These are phyloP conservation scores for Diadema setosum DNA, from an alignment of 35 echinoderm and acorn worm genomes.

Conservation along the genomic window DNA sequence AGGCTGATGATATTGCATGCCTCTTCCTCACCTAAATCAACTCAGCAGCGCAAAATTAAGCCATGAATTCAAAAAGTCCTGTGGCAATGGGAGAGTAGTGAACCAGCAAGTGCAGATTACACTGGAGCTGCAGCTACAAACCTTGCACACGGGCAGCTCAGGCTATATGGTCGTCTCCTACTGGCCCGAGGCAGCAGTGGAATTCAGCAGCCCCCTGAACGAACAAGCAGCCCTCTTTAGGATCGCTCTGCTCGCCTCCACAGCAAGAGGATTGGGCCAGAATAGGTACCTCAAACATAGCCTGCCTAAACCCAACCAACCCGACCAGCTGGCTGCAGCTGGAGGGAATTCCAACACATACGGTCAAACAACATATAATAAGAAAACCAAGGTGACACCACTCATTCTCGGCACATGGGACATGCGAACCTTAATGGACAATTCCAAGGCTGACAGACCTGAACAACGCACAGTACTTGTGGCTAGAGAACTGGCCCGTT, in stretches of 20 bases:
- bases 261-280: conserved; percentile 35
- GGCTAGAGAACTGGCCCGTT: not conserved
- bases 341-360: not conserved
- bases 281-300: conserved; percentile 24
- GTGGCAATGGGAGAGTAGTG: conserved; percentile 20
- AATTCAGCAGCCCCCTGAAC: conserved; percentile 21
- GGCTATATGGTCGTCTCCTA: not conserved
- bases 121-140: conserved; percentile 16
- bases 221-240: conserved; percentile 59
- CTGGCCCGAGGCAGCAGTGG: conserved; percentile 24
- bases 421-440: not conserved
- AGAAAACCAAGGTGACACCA: not conserved
- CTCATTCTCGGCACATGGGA: not conserved
- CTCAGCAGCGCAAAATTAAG: not conserved
- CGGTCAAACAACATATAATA: not conserved
- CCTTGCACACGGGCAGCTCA: conserved; percentile 40
- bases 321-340: not conserved
- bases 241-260: conserved; percentile 54
- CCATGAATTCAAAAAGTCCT: conserved; percentile 1
- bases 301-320: not conserved
- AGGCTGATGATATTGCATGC: not conserved
- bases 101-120: conserved; percentile 42
- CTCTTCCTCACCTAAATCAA: conserved; percentile 11
- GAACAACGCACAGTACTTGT: not conserved
- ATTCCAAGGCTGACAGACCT: not conserved